phyloP scores from a whole-genome alignment of 2,888 invertebrate genomes.

The Dascillus cervinus region DNA sequence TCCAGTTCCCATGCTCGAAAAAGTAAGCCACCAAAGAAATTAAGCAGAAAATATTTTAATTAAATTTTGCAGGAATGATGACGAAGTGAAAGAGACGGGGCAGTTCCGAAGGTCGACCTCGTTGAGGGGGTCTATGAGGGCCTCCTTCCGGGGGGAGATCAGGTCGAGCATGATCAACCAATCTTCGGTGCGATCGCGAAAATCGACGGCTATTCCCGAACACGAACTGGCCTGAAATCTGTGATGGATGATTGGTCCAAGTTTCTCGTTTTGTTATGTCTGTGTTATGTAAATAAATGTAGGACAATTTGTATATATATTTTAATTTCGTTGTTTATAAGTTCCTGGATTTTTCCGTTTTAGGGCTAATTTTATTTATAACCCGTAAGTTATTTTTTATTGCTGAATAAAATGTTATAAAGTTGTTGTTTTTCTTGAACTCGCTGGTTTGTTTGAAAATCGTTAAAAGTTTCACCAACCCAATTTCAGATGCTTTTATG shows the following conservation, averaged over 20 bases:
- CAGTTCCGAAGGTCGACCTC: slow-evolving; percentile 31
- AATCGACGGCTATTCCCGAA: slow-evolving; percentile 32
- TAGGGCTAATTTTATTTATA: too few relatives aligned
- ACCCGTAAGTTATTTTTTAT: too few relatives aligned
- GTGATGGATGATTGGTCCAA: slow-evolving; percentile 2
- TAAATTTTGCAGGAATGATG: slow-evolving; percentile 1
- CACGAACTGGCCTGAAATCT: slow-evolving; percentile 16
- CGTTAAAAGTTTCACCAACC: too few relatives aligned
- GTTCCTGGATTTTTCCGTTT: too few relatives aligned
- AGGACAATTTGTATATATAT: too few relatives aligned
- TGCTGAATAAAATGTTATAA: too few relatives aligned
- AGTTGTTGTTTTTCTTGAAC: too few relatives aligned
- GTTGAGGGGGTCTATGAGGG: slow-evolving; percentile 49
- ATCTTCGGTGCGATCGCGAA: slow-evolving; percentile 46
- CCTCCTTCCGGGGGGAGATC: slow-evolving; percentile 57
- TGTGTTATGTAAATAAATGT: too few relatives aligned
- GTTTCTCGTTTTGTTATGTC: too few relatives aligned
- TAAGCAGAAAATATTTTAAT: neutral
- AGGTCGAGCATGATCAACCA: slow-evolving; percentile 53
- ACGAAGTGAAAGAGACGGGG: slow-evolving; percentile 26
- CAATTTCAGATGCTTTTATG: too few relatives aligned
- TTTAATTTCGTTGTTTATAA: too few relatives aligned
- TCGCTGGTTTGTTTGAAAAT: too few relatives aligned
- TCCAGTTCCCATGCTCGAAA: slow-evolving; percentile 71
- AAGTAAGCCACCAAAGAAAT: slow-evolving; percentile 56